Conservation (phyloP, 2,797 vertebrate genomes). For the Coranthus polyacanthus region DNA sequence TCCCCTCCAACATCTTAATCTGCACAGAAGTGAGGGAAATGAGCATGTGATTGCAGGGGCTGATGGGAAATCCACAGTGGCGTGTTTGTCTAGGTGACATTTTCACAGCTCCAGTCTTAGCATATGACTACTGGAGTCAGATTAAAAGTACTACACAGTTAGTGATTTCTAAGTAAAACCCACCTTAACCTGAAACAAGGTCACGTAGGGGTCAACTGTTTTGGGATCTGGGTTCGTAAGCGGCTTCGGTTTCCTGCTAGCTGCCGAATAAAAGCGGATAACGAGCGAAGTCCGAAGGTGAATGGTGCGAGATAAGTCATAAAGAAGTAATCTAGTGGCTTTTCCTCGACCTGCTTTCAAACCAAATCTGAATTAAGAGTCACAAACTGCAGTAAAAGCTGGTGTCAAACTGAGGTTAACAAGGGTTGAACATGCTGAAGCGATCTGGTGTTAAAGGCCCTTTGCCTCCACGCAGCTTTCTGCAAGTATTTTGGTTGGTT, state of each 20-base stretch:
- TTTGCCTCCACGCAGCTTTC: neutral
- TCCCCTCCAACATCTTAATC: slow-evolving; percentile 58
- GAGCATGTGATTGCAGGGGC: slow-evolving; percentile 65
- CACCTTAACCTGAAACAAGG: slow-evolving; percentile 19
- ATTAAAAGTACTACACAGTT: slow-evolving; percentile 24
- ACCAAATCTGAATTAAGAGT: slow-evolving; percentile 6
- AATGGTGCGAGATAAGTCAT: slow-evolving; percentile 39
- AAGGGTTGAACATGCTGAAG: neutral
- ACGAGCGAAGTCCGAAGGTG: neutral
- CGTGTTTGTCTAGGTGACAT: slow-evolving; percentile 61
- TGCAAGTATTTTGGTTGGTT: no score
- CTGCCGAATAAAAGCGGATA: slow-evolving; percentile 29
- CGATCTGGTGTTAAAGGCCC: neutral
- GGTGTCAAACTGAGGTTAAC: slow-evolving; percentile 11
- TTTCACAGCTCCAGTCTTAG: slow-evolving; percentile 31
- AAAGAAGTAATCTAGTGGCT: slow-evolving; percentile 34
- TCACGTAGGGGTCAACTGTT: slow-evolving; percentile 50
- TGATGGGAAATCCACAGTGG: slow-evolving; percentile 52
- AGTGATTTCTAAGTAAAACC: neutral
- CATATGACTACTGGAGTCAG: slow-evolving; percentile 52
- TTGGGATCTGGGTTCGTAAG: slow-evolving; percentile 19
- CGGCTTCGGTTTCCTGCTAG: slow-evolving; percentile 35
- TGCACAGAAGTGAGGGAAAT: slow-evolving; percentile 43
- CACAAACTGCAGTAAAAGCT: slow-evolving; percentile 6
- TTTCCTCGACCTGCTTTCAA: slow-evolving; percentile 30